Base-by-base conservation (phyloP, 2,113 vertebrate species). In the Ornithorhynchus anatinus region DNA sequence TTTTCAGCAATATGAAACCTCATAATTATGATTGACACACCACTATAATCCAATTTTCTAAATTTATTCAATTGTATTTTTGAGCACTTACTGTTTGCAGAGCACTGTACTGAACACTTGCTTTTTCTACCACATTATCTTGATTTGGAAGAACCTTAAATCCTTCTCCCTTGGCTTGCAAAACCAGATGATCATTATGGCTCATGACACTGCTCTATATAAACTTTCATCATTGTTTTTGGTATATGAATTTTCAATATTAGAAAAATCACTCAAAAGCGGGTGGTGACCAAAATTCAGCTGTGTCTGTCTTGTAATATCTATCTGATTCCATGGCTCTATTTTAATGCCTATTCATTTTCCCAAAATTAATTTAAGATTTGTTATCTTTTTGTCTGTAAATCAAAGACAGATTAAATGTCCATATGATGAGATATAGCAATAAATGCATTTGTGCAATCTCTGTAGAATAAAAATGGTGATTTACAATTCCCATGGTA, bases 251-350 rank as follows among this genome's bases (percentile, higher is more conserved):
- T 3, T 3, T 77, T 19, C 15, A 57, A 40, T 72, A 79, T 52
- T 17, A 40, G 45, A 69, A 2, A 47, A 65, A 14, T 17, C 57
- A 27, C n/a, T n/a, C n/a, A 25, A 51, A 1, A n/a, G n/a, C n/a
- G n/a, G 20, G 1, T 31, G 32, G 4, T 47, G 71, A 71, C 1
- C 73, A 19, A 14, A 53, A 5, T 36, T 62, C 54, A 69, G 5
- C 64, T 84, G 52, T 17, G 67, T 69, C 58, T 50, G 7, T 68
- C 79, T 69, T 68, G 25, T n/a, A 40, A 61, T 47, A 23, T 36
- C 72, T 27, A 2, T 27, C 37, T 33, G 15, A 64, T 63, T 25
- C 25, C 10, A 61, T 33, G 43, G 27, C 66, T 33, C 25, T 79
- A 35, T 51, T 77, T 52, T 2, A 33, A 45, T 69, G 57, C 73